A percentile compares a stretch with the other conserved stretches of the same genome.
phyloP scores from a whole-genome alignment of 2,113 vertebrate species.

The Tragelaphus imberbis region DNA sequence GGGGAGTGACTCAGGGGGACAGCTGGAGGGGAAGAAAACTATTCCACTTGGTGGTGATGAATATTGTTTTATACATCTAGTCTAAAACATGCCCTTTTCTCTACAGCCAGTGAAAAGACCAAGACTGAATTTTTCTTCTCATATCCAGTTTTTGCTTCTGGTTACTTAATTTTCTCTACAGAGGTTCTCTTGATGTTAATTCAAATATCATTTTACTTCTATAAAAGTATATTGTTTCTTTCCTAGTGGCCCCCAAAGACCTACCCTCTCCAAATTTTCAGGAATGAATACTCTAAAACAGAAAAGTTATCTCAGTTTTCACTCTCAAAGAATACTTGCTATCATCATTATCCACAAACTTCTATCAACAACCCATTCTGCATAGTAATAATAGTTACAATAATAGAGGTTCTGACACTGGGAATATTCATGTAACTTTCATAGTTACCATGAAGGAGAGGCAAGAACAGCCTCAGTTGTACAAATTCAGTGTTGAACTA shows the following conservation, averaged over 20 bases:
- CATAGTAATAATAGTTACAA: neutral
- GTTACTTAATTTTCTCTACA: neutral
- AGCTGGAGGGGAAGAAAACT: neutral
- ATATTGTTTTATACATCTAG: neutral
- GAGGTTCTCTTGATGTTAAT: neutral
- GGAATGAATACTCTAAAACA: neutral
- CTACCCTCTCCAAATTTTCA: neutral
- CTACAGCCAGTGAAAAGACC: neutral
- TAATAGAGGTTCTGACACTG: neutral
- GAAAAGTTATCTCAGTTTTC: neutral
- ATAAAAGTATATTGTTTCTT: neutral
- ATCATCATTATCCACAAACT: neutral
- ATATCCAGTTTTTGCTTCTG: neutral
- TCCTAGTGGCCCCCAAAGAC: neutral
- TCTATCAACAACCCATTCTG: neutral
- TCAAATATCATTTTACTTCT: neutral
- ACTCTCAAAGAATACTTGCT: neutral
- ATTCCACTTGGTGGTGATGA: neutral
- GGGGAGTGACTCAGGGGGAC: neutral
- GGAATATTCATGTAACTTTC: neutral
- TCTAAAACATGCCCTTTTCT: neutral
- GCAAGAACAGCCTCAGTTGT: neutral
- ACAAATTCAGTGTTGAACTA: neutral
- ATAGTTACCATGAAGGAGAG: neutral
- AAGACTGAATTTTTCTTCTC: neutral